Evolutionary conservation across 2,113 vertebrate genomes (phyloP), one percentile per base, ranked within the genome.

Genomic region (Tetraodon nigroviridis): DNA sequence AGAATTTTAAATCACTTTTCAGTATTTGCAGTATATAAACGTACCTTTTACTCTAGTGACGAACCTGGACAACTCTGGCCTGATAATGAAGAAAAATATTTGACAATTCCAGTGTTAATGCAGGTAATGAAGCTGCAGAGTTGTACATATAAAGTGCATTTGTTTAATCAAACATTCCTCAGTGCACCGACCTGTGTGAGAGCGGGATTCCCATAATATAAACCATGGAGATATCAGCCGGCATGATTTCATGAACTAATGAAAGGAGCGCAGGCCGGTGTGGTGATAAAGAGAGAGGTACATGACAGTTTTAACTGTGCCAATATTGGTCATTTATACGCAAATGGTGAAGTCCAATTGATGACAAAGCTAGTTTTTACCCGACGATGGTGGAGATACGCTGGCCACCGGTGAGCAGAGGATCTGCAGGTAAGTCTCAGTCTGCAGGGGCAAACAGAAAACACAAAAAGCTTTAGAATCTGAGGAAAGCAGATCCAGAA

Each of bases 191-290:
- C 88, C 87, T 85, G 51, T 79, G 48, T 48, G 67, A 69, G 0
- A 15, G 16, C 7, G 75, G 79, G 5, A 70, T 20, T 41, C 85
- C 85, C 58, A 90, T 42, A 1, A 59, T 45, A 29, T 83, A 69
- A 32, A 90, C 57, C 27, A 57, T 62, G 2, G 82, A 2, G 11
- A 89, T 40, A 45, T 89, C 83, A 21, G 55, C 72, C 37, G 89
- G 85, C 45, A 46, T 80, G 24, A 90, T 75, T 40, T 75, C 16
- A 41, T 88, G 75, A 77, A 85, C 87, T 88, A 70, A 57, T 49
- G 45, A 20, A 49, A 41, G 70, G 52, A 19, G 54, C 61, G 10
- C 32, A 37, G 32, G 32, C 8, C 32, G 10, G 32, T 12, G 32
- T 37, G 32, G 11, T 8, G 32, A 57, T 13, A 58, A 13, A 2